A percentile compares a stretch with the other conserved stretches of the same genome.
Conservation (phyloP, 2,888 invertebrate species). For the Eucriotettix oculatus region DNA sequence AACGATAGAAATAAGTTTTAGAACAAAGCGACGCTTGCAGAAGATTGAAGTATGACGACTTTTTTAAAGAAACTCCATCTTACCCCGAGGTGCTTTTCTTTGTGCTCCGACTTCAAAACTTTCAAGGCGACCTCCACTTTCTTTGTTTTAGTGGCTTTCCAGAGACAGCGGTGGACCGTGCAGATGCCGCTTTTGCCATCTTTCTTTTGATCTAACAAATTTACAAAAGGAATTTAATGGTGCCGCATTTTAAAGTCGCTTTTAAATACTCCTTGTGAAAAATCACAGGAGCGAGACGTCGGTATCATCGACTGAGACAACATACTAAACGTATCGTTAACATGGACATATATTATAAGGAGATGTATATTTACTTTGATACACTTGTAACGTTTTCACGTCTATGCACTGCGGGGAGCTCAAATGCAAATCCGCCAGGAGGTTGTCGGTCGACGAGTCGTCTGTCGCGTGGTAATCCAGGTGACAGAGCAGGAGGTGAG, state of each 20-base stretch:
- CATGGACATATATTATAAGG: neutral
- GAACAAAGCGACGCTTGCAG: too few relatives aligned
- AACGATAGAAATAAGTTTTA: too few relatives aligned
- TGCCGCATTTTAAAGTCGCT: neutral
- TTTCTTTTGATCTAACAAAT: slow-evolving; percentile 38
- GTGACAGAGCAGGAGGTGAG: slow-evolving; percentile 49
- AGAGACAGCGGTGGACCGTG: slow-evolving; percentile 56
- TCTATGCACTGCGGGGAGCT: slow-evolving; percentile 46
- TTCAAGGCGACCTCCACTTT: slow-evolving; percentile 68
- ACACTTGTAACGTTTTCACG: slow-evolving; percentile 49
- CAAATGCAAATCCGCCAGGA: slow-evolving; percentile 25
- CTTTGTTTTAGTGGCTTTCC: slow-evolving; percentile 58
- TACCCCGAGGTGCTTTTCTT: slow-evolving; percentile 44
- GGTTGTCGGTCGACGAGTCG: slow-evolving; percentile 32
- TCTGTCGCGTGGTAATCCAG: slow-evolving; percentile 21
- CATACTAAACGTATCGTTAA: too few relatives aligned
- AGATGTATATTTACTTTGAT: slow-evolving; percentile 33
- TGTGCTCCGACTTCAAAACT: slow-evolving; percentile 47
- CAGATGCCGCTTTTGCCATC: slow-evolving; percentile 37
- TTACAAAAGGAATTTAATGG: slow-evolving; percentile 1
- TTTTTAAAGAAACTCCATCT: neutral
- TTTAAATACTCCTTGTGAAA: too few relatives aligned
- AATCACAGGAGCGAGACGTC: too few relatives aligned
- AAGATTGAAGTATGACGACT: too few relatives aligned
- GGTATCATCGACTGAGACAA: too few relatives aligned